A percentile compares a stretch with the other conserved stretches of the same genome.
Evolutionary conservation across 2,797 vertebrate genomes (phyloP).

Genomic region (Sternotherus odoratus): DNA sequence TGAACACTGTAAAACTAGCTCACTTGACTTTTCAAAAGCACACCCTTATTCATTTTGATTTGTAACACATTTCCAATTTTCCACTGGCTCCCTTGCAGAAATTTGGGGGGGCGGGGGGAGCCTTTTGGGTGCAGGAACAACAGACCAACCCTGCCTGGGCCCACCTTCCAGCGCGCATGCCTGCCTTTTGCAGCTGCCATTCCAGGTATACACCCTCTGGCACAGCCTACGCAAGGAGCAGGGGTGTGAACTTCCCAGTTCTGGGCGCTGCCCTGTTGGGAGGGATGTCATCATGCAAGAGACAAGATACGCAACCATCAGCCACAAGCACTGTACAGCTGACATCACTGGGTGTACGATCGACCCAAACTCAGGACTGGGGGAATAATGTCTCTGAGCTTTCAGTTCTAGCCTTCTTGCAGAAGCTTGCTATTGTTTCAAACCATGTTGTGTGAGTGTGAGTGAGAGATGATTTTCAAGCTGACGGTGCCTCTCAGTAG

Average conservation of each 20-base stretch:
- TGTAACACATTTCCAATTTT: not conserved
- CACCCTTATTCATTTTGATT: not conserved
- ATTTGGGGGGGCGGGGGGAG: not conserved
- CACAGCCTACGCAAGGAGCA: no score
- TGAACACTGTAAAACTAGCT: not conserved
- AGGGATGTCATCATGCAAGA: not conserved
- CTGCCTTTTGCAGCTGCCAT: not conserved
- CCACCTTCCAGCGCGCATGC: fast-evolving
- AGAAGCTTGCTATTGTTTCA: not conserved
- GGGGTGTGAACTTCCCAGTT: not conserved
- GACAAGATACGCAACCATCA: not conserved
- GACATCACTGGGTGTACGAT: not conserved
- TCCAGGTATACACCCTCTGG: not conserved
- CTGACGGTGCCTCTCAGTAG: not conserved
- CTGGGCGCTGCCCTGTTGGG: not conserved
- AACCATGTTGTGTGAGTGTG: not conserved
- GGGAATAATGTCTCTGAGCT: not conserved
- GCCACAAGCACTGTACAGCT: not conserved
- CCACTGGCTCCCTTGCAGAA: not conserved
- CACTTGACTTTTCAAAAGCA: not conserved
- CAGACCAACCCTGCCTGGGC: not conserved
- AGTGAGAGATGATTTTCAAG: not conserved
- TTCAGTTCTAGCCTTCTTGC: not conserved
- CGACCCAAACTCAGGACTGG: not conserved
- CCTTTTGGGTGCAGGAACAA: not conserved